Base-by-base conservation (phyloP, 2,888 invertebrate genomes). In the Drosophila parthenogenetica region DNA sequence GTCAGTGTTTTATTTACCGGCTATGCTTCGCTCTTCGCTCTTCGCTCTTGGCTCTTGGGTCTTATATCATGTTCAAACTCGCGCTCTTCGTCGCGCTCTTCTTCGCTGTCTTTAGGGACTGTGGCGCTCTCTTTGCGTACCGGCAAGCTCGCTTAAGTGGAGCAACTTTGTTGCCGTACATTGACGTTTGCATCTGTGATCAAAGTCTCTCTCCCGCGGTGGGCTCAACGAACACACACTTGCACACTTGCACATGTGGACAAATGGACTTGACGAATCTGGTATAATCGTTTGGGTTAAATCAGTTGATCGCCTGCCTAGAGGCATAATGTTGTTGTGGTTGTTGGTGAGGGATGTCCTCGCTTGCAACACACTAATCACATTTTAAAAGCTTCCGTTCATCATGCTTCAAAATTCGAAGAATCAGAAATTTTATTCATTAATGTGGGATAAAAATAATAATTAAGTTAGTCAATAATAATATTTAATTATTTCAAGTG, bases 141-240 rank as follows among this genome's bases (percentile, higher is more conserved):
- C 37, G 37, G 32, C 63, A 16, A 43, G 25, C 46, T 37, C 42
- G 37, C 42, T 55, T 62, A 72, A 73, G 67, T 73, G 65, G 67
- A 69, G 66, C 87, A 83, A 83, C 84, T 69, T 80, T 80, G 87
- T 88, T 83, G 78, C 78, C 69, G 83, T 88, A 60, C 83, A 70
- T 83, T 83, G 82, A 88, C 82, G 88, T 86, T 73, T 69, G 59
- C 50, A 48, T 48, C 40, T 25, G 11, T 19, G 49, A 55, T 37
- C 43, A 46, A 46, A 54, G 48, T 50, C 29, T 17, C 46, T 62
- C 63, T 48, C 67, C 17, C 35, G 35, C 40, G 54, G 43, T 54
- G 53, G 14, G 19, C 37, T 35, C 45, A 37, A 35, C 13, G 4
- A 14, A 13, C 14, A 8, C 11, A 29, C 22, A 35, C 13, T 13